Percentiles rank a stretch among this genome's conserved stretches.
Evolutionary conservation across 2,888 invertebrate genomes (phyloP).

Genomic region (Cheilosia urbana): DNA sequence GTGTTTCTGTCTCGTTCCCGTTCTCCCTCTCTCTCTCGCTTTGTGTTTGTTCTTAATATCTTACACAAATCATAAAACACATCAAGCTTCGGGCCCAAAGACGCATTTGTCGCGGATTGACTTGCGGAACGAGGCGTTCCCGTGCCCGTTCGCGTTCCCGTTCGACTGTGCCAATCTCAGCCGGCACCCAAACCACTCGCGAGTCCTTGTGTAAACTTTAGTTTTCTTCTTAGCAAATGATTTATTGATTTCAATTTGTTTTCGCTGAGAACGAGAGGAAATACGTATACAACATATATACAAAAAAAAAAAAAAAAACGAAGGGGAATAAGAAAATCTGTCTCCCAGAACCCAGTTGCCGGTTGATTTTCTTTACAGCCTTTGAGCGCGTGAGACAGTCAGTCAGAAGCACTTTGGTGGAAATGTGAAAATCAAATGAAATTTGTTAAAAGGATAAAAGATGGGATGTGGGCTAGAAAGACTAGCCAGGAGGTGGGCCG

Average conservation of each 20-base stretch:
- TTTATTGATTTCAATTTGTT: conserved; percentile 75
- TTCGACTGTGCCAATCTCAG: conserved; percentile 24
- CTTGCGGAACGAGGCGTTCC: conserved; percentile 11
- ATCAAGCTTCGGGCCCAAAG: conserved; percentile 39
- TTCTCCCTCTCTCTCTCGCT: background rate
- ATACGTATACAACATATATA: background rate
- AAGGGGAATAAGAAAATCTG: conserved; percentile 3
- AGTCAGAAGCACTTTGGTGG: conserved; percentile 71
- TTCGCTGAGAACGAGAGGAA: conserved; percentile 22
- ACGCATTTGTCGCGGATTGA: background rate
- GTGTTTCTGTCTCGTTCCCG: background rate
- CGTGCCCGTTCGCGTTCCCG: background rate
- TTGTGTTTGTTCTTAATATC: conserved; percentile 62
- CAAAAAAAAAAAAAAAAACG: background rate
- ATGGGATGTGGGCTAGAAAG: background rate
- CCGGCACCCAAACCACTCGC: background rate
- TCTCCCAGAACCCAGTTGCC: conserved; percentile 11
- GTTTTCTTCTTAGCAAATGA: conserved; percentile 73
- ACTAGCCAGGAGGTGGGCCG: background rate
- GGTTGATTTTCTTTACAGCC: conserved; percentile 20
- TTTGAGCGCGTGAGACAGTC: conserved; percentile 31
- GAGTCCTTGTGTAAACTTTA: conserved; percentile 69
- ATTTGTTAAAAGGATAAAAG: conserved; percentile 70
- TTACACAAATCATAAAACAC: conserved; percentile 71
- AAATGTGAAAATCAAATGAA: conserved; percentile 75